Evolutionary conservation across 2,113 vertebrate genomes (phyloP).

Genomic region (Apteryx mantelli): DNA sequence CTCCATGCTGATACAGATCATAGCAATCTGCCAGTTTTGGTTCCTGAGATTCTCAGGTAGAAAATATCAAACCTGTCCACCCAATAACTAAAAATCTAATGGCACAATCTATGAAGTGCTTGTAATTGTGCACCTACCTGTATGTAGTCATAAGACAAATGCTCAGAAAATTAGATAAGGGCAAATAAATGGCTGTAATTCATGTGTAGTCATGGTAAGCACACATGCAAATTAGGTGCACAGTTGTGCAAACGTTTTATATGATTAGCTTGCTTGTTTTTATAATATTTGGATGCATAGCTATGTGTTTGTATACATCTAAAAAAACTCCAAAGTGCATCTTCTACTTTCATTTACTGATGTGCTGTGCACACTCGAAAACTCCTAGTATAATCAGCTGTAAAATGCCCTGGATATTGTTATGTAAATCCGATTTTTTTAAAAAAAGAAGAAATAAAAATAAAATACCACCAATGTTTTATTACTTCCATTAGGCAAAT

Average conservation of each 20-base stretch:
- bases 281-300: neutral
- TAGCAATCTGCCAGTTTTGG: neutral
- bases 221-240: neutral
- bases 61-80: neutral
- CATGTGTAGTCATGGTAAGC: neutral
- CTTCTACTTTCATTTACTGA: neutral
- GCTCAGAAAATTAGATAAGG: neutral
- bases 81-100: neutral
- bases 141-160: neutral
- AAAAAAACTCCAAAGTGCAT: neutral
- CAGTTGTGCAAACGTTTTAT: neutral
- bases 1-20: neutral
- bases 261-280: neutral
- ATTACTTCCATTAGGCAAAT: neutral
- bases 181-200: neutral
- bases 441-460: neutral
- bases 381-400: neutral
- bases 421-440: neutral
- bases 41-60: neutral
- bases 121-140: neutral
- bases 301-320: neutral
- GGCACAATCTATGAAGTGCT: neutral
- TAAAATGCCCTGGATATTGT: neutral
- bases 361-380: neutral
- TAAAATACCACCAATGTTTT: neutral